These are phyloP conservation scores for Lota lota DNA, from an alignment of 2,113 vertebrate species.

Conservation along the genomic window DNA sequence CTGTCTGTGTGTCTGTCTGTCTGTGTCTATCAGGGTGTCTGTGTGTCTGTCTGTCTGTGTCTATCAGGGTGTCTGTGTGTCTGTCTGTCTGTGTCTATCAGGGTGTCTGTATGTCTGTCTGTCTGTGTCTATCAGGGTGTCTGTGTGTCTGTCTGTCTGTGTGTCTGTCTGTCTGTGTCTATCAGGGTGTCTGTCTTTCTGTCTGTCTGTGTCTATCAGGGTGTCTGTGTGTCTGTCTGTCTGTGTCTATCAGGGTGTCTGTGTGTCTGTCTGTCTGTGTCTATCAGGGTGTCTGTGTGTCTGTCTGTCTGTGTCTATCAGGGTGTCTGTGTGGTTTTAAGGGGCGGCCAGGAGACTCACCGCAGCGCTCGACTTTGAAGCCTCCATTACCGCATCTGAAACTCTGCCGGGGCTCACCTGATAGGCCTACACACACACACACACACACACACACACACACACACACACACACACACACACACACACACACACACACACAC, in stretches of 20 bases:
- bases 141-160: background rate
- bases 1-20: background rate
- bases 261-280: constrained; percentile 36
- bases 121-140: background rate
- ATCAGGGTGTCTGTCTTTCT: background rate
- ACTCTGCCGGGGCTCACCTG: constrained; percentile 80
- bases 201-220: no score
- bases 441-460: constrained; percentile 59
- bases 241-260: constrained; percentile 20
- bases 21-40: background rate
- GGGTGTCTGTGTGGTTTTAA: constrained; percentile 34
- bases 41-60: background rate
- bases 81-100: constrained; percentile 8
- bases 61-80: constrained; percentile 9
- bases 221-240: constrained; percentile 21
- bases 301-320: background rate
- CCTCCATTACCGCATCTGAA: constrained; percentile 79
- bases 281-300: background rate
- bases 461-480: constrained; percentile 40
- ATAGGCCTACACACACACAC: constrained; percentile 79
- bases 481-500: constrained; percentile 30
- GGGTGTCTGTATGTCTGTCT: constrained; percentile 31
- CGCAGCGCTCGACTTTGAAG: constrained; percentile 79
- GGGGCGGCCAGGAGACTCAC: constrained; percentile 75
- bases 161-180: background rate